phyloP scores from a whole-genome alignment of 2,113 vertebrate genomes.

The Sarotherodon lohbergeri region DNA sequence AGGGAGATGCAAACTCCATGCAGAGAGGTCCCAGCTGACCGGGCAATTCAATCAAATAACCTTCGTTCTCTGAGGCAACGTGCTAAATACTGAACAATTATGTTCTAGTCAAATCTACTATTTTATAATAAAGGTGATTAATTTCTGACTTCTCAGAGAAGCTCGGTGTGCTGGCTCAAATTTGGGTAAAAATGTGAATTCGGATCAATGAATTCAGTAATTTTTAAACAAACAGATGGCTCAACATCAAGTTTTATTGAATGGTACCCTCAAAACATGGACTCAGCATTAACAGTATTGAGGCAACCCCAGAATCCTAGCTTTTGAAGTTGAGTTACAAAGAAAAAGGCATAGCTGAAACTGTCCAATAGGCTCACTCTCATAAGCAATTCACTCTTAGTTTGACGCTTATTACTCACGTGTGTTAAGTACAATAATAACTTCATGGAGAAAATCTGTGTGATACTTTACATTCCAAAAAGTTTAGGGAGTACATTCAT shows the following conservation, averaged over 20 bases:
- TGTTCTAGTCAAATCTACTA: not conserved
- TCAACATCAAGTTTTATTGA: not conserved
- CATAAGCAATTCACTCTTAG: not conserved
- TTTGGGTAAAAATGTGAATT: not conserved
- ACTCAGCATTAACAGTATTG: not conserved
- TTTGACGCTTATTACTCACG: not conserved
- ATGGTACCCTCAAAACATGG: rapidly evolving
- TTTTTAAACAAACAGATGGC: not conserved
- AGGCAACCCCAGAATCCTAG: not conserved
- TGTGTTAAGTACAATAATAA: not conserved
- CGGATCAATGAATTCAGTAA: not conserved
- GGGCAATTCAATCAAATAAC: not conserved
- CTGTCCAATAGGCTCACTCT: not conserved
- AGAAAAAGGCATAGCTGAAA: not conserved
- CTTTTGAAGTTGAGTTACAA: not conserved
- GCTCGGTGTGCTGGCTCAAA: not conserved
- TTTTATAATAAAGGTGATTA: not conserved
- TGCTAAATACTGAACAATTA: not conserved
- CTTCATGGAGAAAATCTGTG: not conserved
- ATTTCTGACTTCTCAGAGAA: not conserved
- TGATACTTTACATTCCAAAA: not conserved
- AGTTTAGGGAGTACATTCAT: not conserved
- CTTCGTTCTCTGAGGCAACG: not conserved
- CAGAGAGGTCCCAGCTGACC: not conserved
- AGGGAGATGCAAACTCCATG: not conserved